A percentile compares a stretch with the other conserved stretches of the same genome.
Evolutionary conservation across 1,140 invertebrate genomes (phyloP).

Genomic region (Listronotus bonariensis): DNA sequence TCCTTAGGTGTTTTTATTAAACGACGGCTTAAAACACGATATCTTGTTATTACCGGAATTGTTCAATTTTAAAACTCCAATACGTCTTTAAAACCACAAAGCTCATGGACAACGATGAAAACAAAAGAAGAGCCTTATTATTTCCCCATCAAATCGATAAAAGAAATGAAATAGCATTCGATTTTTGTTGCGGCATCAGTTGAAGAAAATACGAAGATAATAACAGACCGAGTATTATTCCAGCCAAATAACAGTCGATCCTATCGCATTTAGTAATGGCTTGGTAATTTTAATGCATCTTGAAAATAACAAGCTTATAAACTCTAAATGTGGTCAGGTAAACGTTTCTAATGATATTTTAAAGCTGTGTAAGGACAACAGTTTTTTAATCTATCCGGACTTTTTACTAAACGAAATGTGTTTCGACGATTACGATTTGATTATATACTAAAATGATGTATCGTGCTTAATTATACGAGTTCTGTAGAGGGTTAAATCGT

Average conservation of each 20-base stretch:
- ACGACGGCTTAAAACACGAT: neutral
- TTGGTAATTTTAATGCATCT: conserved; percentile 22
- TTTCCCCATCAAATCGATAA: conserved; percentile 33
- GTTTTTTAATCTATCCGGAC: conserved; percentile 17
- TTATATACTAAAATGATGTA: conserved; percentile 13
- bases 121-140: conserved; percentile 17
- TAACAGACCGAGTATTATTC: conserved; percentile 26
- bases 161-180: conserved; percentile 36
- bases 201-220: conserved; percentile 22
- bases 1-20: too few relatives aligned
- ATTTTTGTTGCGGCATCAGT: conserved; percentile 18
- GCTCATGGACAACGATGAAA: neutral
- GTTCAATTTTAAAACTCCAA: conserved; percentile 19
- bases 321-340: conserved; percentile 24
- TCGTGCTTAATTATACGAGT: conserved; percentile 8
- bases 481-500: conserved; percentile 16
- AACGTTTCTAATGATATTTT: conserved; percentile 33
- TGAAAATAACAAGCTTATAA: conserved; percentile 32
- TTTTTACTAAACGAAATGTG: conserved; percentile 29
- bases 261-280: conserved; percentile 27
- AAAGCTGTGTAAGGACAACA: conserved; percentile 23
- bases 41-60: conserved; percentile 4
- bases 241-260: conserved; percentile 18
- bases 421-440: conserved; percentile 29
- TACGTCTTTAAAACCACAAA: conserved; percentile 9